Conservation (phyloP, 2,797 vertebrate species). For the Natrix natrix region DNA sequence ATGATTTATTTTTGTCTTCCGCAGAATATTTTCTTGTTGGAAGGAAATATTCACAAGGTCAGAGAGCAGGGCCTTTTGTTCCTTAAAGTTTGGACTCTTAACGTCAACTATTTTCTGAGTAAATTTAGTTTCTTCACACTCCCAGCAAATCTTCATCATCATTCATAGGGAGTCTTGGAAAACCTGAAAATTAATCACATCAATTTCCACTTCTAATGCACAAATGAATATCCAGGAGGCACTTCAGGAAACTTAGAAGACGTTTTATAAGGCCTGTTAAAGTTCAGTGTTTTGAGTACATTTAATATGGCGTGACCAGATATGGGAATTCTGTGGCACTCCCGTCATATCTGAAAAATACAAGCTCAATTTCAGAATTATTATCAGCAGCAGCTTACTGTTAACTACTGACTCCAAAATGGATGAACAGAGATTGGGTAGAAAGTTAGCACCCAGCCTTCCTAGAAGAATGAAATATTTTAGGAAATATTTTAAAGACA, state of each 20-base stretch:
- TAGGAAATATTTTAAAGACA: too few species aligned
- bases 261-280: neutral
- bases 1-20: neutral
- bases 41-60: neutral
- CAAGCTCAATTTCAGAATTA: neutral
- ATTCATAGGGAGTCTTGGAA: neutral
- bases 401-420: neutral
- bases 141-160: too few species aligned
- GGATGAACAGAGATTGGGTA: neutral
- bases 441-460: too few species aligned
- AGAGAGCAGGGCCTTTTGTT: neutral
- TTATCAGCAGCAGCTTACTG: neutral
- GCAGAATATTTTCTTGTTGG: neutral
- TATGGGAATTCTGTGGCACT: neutral
- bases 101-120: neutral
- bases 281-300: neutral
- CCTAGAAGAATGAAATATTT: too few species aligned
- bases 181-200: neutral
- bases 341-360: neutral
- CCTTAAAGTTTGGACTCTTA: neutral
- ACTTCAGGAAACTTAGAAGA: neutral
- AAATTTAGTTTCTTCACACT: neutral
- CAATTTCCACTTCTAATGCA: neutral
- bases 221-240: neutral
- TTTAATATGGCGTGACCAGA: neutral